Conservation (phyloP, 2,113 vertebrate species). For the Sciurus niger region DNA sequence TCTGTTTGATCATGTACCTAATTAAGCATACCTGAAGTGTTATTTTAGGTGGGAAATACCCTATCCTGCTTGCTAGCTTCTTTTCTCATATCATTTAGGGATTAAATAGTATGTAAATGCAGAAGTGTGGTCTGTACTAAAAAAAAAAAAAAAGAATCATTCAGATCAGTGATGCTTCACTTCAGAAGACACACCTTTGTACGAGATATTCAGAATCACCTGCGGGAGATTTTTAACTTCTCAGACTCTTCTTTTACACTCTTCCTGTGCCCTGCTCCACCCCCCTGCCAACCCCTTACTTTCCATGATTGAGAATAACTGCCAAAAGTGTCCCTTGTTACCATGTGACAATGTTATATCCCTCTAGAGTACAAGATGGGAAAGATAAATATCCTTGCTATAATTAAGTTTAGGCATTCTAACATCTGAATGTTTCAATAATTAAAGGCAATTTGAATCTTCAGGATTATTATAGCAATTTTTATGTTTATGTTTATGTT, state of each 20-base stretch:
- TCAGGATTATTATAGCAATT: neutral
- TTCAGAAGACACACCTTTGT: neutral
- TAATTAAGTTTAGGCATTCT: neutral
- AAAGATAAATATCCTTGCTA: neutral
- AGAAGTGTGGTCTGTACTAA: neutral
- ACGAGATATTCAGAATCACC: neutral
- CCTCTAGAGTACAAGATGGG: neutral
- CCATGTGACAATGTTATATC: neutral
- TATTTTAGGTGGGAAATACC: neutral
- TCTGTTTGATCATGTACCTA: constrained; percentile 15
- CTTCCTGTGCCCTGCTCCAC: neutral
- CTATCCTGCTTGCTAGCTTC: neutral
- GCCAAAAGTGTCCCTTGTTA: neutral
- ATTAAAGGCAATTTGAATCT: neutral
- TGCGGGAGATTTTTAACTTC: neutral
- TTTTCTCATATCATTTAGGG: neutral
- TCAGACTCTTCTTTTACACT: neutral
- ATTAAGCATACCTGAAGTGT: constrained; percentile 10
- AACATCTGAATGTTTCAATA: neutral
- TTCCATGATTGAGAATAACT: neutral
- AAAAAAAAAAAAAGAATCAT: constrained; percentile 40
- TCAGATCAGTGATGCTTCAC: neutral
- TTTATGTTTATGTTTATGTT: neutral
- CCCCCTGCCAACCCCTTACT: too few relatives aligned
- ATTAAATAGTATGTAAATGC: constrained; percentile 33